Evolutionary conservation across 2,888 invertebrate genomes (phyloP).

Genomic region (Leptarthrus brevirostris): DNA sequence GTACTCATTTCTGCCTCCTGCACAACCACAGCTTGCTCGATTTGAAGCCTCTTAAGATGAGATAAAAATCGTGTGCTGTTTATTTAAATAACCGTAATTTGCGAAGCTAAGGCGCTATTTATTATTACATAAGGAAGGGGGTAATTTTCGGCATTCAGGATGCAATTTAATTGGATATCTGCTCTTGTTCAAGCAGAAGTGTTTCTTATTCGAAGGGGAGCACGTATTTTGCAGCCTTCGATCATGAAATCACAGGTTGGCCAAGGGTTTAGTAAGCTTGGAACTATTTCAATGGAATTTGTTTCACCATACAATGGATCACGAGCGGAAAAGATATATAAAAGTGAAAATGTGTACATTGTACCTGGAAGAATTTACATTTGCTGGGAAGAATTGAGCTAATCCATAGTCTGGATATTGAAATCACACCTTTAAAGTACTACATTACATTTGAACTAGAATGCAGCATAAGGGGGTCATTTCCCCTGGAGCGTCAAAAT

Average conservation of each 20-base stretch:
- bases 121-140: slow-evolving; percentile 57
- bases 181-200: slow-evolving; percentile 50
- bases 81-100: slow-evolving; percentile 67
- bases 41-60: slow-evolving; percentile 40
- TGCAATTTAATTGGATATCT: slow-evolving; percentile 50
- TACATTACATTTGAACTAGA: no score
- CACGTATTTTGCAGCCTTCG: slow-evolving; percentile 40
- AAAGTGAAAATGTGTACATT: no score
- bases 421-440: no score
- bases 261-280: slow-evolving; percentile 34
- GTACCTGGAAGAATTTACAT: no score
- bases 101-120: slow-evolving; percentile 59
- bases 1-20: slow-evolving; percentile 19
- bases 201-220: slow-evolving; percentile 37
- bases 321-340: slow-evolving; percentile 24
- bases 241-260: slow-evolving; percentile 49
- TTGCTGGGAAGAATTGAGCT: no score
- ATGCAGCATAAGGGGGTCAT: no score
- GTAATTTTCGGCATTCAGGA: slow-evolving; percentile 49
- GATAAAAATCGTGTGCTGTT: slow-evolving; percentile 66
- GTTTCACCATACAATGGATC: slow-evolving; percentile 43
- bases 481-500: no score
- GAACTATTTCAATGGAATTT: slow-evolving; percentile 40
- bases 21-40: neutral
- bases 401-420: no score